A percentile compares a stretch with the other conserved stretches of the same genome.
These are phyloP conservation scores for Epinephelus cyanopodus DNA, from an alignment of 2,113 vertebrate species.

Conservation along the genomic window DNA sequence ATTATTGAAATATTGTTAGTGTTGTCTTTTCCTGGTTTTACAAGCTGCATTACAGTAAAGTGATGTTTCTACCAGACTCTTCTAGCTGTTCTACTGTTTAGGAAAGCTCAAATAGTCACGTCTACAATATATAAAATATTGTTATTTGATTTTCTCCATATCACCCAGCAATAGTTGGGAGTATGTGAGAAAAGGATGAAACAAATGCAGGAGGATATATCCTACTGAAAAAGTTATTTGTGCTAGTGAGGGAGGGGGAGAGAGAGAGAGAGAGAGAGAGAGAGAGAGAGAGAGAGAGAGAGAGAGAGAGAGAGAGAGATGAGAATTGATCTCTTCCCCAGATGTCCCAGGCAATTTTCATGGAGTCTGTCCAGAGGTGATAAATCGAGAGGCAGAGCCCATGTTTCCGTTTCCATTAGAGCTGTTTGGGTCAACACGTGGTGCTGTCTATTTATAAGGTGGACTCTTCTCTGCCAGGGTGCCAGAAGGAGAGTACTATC, in stretches of 20 bases:
- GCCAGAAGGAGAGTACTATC: slow-evolving; percentile 41
- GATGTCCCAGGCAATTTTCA: slow-evolving; percentile 50
- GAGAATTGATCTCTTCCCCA: slow-evolving; percentile 65
- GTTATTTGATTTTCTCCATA: too few species aligned
- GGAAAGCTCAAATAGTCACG: too few species aligned
- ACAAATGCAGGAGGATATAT: slow-evolving; percentile 5
- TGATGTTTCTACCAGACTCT: too few species aligned
- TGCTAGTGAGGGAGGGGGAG: background rate
- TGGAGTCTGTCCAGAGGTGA: slow-evolving; percentile 54
- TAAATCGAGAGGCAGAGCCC: slow-evolving; percentile 66
- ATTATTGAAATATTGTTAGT: too few species aligned
- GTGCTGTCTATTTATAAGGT: slow-evolving; percentile 64
- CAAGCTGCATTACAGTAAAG: too few species aligned
- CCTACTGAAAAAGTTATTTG: background rate
- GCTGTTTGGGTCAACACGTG: slow-evolving; percentile 59
- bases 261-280: background rate
- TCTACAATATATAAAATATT: too few species aligned
- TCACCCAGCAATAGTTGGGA: background rate
- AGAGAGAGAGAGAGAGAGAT: background rate
- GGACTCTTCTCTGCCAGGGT: background rate
- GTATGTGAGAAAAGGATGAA: background rate
- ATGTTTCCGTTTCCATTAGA: slow-evolving; percentile 63
- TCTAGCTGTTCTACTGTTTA: too few species aligned
- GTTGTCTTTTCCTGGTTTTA: too few species aligned
- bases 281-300: background rate